Base-by-base conservation (phyloP, 2,888 invertebrate genomes). In the Brachynemurus nebulosus region DNA sequence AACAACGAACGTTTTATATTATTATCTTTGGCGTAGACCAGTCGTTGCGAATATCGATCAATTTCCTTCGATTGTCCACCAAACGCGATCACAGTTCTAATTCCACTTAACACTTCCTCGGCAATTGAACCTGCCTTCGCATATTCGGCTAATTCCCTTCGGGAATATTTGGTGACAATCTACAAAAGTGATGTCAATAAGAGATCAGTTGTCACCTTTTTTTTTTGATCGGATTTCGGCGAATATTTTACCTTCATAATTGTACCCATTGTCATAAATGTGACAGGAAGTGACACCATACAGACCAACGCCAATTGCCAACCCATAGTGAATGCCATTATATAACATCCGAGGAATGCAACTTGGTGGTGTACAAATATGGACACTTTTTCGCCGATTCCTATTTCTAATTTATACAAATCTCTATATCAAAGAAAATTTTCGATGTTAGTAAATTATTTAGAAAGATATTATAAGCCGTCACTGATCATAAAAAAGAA, bases 291-390 rank as follows among this genome's bases (percentile, higher is more conserved):
- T 18, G 81, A 76, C 43, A 76, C 70, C 21, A 86, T 63, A 50
- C 84, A 83, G 1, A 89, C 75, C 8, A 89, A 64, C 0, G 88
- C 80, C 33, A 90, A 61, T 58, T 86, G 74, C 89, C 89, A 90
- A 6, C 89, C 88, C 56, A 78, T 78, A 2, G 72, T 58, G 42
- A 89, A 73, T 0, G 85, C 85, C 59, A 85, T 69, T 2, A 75
- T 65, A n/a, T 88, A 59, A 1, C 79, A 77, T 14, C 79, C 73
- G 8, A 83, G 45, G 56, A 83, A 83, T 0, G 78, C 71, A 0
- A 78, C 65, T 51, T 82, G 69, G 58, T 77, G 82, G 59, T 79
- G 80, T 5, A 80, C 57, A 54, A 86, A 82, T 49, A 80, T 78
- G 0, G 78, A 75, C 23, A 86, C 67, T 59, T 89, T 89, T 59